These are phyloP conservation scores for Eupithecia inturbata DNA, from an alignment of 2,888 invertebrate species.

Conservation along the genomic window DNA sequence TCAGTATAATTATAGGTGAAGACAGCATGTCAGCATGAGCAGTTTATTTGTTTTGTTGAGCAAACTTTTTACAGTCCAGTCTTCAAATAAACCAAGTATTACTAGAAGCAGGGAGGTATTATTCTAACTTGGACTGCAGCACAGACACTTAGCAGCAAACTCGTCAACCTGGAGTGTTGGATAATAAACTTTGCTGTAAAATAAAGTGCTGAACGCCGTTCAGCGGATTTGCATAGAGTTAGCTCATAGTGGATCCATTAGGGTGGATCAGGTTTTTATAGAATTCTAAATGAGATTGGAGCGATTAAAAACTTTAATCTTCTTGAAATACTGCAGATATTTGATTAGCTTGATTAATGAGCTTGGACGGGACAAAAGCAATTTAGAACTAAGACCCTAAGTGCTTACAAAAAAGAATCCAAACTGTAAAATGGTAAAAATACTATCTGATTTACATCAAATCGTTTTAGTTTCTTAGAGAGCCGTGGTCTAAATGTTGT, in stretches of 20 bases:
- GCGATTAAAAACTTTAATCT: conserved; percentile 11
- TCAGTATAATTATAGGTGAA: too few species aligned
- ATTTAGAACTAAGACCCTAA: background rate
- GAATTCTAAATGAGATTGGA: conserved; percentile 13
- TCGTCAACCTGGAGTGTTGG: conserved; percentile 37
- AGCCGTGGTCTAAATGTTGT: background rate
- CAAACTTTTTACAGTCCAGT: background rate
- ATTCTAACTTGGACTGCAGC: conserved; percentile 15
- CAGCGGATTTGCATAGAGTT: conserved; percentile 30
- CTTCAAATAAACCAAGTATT: background rate
- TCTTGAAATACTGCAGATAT: conserved; percentile 1
- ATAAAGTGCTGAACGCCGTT: conserved; percentile 36
- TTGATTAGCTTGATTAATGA: conserved; percentile 10
- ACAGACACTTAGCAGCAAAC: conserved; percentile 33
- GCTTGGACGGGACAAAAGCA: background rate
- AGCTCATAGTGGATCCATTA: conserved; percentile 29
- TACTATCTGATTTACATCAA: background rate
- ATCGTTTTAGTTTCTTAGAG: background rate
- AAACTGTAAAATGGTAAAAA: background rate
- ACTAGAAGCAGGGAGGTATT: background rate
- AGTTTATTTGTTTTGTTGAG: too few species aligned
- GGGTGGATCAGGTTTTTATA: conserved; percentile 16
- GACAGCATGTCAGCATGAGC: too few species aligned
- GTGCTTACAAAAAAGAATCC: background rate
- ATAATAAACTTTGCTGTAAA: conserved; percentile 36